These are phyloP conservation scores for Horisme vitalbata DNA, from an alignment of 2,888 invertebrate genomes.

Conservation along the genomic window DNA sequence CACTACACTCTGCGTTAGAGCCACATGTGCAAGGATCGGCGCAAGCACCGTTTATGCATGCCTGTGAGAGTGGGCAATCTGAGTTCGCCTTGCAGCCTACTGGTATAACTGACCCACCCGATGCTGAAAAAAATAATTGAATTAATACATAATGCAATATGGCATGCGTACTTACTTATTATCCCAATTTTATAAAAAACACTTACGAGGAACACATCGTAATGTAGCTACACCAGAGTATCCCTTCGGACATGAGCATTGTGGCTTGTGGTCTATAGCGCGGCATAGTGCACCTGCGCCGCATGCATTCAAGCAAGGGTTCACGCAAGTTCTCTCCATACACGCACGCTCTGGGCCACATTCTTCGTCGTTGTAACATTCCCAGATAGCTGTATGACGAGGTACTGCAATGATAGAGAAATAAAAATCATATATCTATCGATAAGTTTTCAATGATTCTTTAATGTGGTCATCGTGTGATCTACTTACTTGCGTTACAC, in stretches of 20 bases:
- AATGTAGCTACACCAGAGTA: slow-evolving; percentile 88
- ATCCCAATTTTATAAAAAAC: background rate
- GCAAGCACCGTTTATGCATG: slow-evolving; percentile 91
- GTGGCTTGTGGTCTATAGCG: slow-evolving; percentile 87
- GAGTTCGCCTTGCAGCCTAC: slow-evolving; percentile 89
- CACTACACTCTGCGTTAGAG: slow-evolving; percentile 90
- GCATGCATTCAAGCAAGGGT: slow-evolving; percentile 91
- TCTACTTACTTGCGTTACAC: slow-evolving; percentile 83
- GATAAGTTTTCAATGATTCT: too few species aligned
- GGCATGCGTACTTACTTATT: too few species aligned
- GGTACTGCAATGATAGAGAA: slow-evolving; percentile 55
- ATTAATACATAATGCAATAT: too few species aligned
- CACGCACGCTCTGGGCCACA: slow-evolving; percentile 90
- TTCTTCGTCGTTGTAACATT: slow-evolving; percentile 91
- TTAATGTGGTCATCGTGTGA: background rate
- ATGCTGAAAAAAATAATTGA: too few species aligned
- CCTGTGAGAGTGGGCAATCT: slow-evolving; percentile 91
- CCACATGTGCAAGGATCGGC: slow-evolving; percentile 94
- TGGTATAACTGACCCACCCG: slow-evolving; percentile 77
- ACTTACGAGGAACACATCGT: slow-evolving; percentile 91
- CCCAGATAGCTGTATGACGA: slow-evolving; percentile 72
- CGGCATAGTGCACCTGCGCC: slow-evolving; percentile 92
- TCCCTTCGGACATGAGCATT: slow-evolving; percentile 91
- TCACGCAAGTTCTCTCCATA: slow-evolving; percentile 88
- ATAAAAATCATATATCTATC: too few species aligned